Evolutionary conservation across 2,113 vertebrate genomes (phyloP), one percentile per base, ranked within the genome.

Genomic region (Bettongia penicillata): DNA sequence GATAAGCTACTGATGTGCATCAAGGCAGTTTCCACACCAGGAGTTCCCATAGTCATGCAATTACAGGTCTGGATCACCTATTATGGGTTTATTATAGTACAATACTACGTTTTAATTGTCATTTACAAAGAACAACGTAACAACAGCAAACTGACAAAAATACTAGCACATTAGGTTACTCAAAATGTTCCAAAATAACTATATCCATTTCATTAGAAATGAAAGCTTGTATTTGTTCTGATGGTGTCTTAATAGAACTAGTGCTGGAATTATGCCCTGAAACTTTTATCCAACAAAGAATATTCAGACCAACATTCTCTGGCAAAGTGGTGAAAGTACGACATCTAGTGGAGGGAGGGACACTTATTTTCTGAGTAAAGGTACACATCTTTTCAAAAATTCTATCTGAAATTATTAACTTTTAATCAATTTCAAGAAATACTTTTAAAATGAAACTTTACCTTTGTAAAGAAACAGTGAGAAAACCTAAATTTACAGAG

Each of bases 291-390:
- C 94, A 93, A 19, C 28, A 51, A 90, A 95, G 43, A 96, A 25
- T 11, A 91, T 47, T 94, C 84, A 94, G 3, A 89, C 89, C 0
- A 52, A 24, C 3, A 28, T 23, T 11, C 14, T 53, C 53, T 57
- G 4, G 0, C 68, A 84, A 77, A 84, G 68, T 84, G n/a, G 68
- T n/a, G 19, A 96, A 97, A 98, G 95, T 25, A 1, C 51, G 98
- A 98, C 98, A 98, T 92, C 98, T 98, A 93, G 97, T 96, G 98
- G 97, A 24, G 50, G 16, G 53, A 31, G 50, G 50, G 49, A 90
- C 96, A 92, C 89, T 51, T n/a, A 92, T 94, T 57, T 96, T 90
- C 91, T 43, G 94, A 90, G 93, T 19, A 90, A 90, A 93, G 26
- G 2, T 89, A 16, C 26, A 94, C 0, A 43, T 57, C 31, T 26